A percentile compares a stretch with the other conserved stretches of the same genome.
These are phyloP conservation scores for Pyrgilauda ruficollis DNA, from an alignment of 2,113 vertebrate species.

Conservation along the genomic window DNA sequence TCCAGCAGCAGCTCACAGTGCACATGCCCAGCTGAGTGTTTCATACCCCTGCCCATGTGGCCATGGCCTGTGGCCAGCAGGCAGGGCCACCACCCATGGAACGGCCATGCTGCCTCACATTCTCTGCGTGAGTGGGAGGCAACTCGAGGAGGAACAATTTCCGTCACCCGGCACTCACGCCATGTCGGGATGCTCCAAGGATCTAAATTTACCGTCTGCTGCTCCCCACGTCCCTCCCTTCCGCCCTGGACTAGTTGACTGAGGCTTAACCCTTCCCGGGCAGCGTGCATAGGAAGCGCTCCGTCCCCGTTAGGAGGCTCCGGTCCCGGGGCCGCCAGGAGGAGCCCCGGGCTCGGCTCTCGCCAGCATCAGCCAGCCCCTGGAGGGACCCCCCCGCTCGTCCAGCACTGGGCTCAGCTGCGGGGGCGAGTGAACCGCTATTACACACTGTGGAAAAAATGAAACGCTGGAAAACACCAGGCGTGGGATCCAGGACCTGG, in stretches of 20 bases:
- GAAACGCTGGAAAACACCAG: conserved; percentile 39
- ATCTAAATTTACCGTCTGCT: conserved; percentile 49
- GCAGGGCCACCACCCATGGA: background rate
- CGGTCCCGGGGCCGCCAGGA: accelerated
- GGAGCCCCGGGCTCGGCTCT: background rate
- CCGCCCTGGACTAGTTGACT: background rate
- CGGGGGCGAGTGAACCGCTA: background rate
- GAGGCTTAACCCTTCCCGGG: background rate
- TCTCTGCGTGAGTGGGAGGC: background rate
- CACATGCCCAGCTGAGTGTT: background rate
- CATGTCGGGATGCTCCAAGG: background rate
- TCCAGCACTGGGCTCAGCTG: background rate
- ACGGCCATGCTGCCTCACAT: background rate
- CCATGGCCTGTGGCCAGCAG: background rate
- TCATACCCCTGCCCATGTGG: background rate
- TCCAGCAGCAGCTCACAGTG: background rate
- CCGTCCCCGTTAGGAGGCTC: accelerated
- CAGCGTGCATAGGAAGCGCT: accelerated
- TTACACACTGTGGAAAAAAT: conserved; percentile 60
- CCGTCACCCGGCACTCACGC: background rate
- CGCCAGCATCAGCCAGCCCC: accelerated
- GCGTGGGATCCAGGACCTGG: background rate
- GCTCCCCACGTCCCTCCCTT: conserved; percentile 28
- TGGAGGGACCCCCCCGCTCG: accelerated
- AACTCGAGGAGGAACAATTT: background rate